Evolutionary conservation across 2,113 vertebrate genomes (phyloP).

Genomic region (Cebidichthys violaceus): DNA sequence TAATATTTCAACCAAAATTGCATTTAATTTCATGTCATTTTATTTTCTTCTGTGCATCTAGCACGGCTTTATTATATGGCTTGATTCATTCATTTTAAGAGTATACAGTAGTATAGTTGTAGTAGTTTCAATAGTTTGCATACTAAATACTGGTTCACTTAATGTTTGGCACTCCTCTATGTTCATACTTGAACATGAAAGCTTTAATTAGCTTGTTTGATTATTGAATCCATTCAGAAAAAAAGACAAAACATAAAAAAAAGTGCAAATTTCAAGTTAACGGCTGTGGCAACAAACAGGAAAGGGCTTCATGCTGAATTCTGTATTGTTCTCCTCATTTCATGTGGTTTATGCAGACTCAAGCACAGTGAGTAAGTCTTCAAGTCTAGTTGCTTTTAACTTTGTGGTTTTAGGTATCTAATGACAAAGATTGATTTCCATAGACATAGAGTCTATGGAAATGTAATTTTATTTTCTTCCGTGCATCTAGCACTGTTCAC

Average conservation of each 20-base stretch:
- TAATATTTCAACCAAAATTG: neutral
- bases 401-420: neutral
- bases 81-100: neutral
- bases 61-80: neutral
- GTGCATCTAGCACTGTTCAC: neutral
- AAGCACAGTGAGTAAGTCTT: constrained; percentile 31
- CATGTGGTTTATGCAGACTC: constrained; percentile 32
- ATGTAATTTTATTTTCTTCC: too few relatives aligned
- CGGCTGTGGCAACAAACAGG: constrained; percentile 58
- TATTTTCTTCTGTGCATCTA: too few relatives aligned
- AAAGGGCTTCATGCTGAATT: constrained; percentile 66
- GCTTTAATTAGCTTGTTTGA: neutral
- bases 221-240: neutral
- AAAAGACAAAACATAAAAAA: neutral
- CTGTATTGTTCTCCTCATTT: constrained; percentile 35
- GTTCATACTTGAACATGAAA: neutral
- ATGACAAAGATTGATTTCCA: too few relatives aligned
- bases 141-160: neutral
- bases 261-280: neutral
- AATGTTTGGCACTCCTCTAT: neutral
- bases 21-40: neutral
- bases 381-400: neutral
- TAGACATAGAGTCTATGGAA: too few relatives aligned
- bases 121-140: neutral
- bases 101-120: neutral